Evolutionary conservation across 2,113 vertebrate genomes (phyloP).

Genomic region (Marcusenius ussheri): DNA sequence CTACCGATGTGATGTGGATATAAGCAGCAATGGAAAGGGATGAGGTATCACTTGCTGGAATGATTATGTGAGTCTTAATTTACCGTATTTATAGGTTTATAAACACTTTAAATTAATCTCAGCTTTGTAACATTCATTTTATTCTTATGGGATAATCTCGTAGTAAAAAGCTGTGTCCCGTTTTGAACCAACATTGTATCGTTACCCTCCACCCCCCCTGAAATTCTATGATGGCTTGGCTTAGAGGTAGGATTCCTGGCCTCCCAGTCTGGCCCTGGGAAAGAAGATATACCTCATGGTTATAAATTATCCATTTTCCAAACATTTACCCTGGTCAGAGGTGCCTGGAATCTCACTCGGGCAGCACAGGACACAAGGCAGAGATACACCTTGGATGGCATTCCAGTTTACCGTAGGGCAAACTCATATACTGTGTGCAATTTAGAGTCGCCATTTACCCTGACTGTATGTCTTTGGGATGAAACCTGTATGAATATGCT

Average conservation of each 20-base stretch:
- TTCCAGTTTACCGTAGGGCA: neutral
- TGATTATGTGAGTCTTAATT: neutral
- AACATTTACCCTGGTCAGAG: neutral
- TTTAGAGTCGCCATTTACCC: neutral
- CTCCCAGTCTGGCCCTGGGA: neutral
- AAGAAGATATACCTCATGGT: neutral
- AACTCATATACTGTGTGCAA: neutral
- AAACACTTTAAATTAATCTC: neutral
- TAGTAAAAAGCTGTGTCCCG: neutral
- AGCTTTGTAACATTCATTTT: neutral
- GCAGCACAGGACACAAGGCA: neutral
- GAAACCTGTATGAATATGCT: neutral
- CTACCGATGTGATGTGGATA: neutral
- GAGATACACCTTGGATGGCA: neutral
- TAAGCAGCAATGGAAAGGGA: neutral
- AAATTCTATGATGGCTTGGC: neutral
- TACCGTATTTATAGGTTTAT: neutral
- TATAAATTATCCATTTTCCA: neutral
- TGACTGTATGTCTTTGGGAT: neutral
- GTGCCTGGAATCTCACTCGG: neutral
- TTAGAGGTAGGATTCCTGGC: neutral
- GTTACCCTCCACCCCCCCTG: no score
- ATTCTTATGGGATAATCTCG: neutral
- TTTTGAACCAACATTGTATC: neutral
- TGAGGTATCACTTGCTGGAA: neutral